Conservation (phyloP, 2,888 invertebrate species). For the Leptodirus hochenwartii region DNA sequence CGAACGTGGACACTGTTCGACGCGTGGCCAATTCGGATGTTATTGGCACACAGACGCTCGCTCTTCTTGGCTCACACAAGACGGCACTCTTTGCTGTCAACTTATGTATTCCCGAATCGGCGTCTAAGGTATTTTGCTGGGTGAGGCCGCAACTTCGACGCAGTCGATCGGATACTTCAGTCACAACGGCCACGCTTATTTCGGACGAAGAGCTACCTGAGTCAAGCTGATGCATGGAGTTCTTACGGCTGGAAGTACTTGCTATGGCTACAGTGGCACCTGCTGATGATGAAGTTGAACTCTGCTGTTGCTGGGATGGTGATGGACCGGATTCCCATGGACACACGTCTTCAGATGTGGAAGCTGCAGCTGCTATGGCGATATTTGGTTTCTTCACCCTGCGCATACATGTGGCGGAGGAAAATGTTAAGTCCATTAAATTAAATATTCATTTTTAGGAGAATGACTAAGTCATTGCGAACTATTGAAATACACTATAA, state of each 20-base stretch:
- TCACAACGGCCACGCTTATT: conserved; percentile 36
- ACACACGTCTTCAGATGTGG: conserved; percentile 35
- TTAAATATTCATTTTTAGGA: background rate
- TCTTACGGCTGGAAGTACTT: conserved; percentile 39
- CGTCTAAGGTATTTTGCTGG: conserved; percentile 50
- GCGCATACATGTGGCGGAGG: conserved; percentile 7
- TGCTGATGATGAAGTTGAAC: conserved; percentile 12
- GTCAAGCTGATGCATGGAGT: conserved; percentile 46
- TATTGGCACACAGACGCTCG: conserved; percentile 26
- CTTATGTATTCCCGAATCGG: no score
- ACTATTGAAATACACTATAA: no score
- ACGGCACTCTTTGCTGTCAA: no score
- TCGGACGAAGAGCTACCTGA: conserved; percentile 62
- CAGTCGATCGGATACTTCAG: conserved; percentile 37
- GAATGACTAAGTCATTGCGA: no score
- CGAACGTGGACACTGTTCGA: conserved; percentile 9
- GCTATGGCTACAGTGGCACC: no score
- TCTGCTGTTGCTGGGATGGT: conserved; percentile 15
- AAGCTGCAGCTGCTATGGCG: conserved; percentile 24
- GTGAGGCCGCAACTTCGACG: conserved; percentile 42
- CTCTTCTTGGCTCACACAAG: conserved; percentile 26
- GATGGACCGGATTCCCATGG: conserved; percentile 31
- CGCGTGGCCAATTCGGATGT: conserved; percentile 17
- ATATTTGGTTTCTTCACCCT: conserved; percentile 27
- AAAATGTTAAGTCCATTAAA: background rate